Evolutionary conservation across 2,888 invertebrate species (phyloP).

Genomic region (Caenorhabditis sp.): DNA sequence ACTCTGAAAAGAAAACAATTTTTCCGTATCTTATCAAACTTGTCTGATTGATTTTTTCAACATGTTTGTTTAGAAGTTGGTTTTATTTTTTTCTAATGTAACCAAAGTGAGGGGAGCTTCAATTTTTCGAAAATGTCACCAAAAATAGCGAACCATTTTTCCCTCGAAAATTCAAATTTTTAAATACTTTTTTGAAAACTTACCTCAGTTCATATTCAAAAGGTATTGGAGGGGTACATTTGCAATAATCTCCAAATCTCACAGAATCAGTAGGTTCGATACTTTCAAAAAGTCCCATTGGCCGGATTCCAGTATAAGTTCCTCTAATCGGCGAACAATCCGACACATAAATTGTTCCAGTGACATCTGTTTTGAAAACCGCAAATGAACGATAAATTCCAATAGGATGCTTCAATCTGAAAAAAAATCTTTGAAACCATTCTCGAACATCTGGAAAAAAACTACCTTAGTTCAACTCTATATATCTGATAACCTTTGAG

Average conservation of each 20-base stretch:
- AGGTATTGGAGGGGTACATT: constrained; percentile 33
- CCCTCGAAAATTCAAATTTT: not conserved
- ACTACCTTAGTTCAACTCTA: constrained; percentile 21
- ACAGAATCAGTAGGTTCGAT: constrained; percentile 26
- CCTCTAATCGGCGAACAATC: constrained; percentile 25
- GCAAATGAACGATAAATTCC: constrained; percentile 31
- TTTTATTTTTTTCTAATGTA: not conserved
- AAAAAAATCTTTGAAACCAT: not conserved
- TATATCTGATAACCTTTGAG: not conserved
- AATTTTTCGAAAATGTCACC: too few relatives aligned
- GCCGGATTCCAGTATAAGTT: constrained; percentile 16
- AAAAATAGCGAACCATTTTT: too few relatives aligned
- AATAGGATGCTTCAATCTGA: constrained; percentile 12
- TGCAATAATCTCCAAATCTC: constrained; percentile 28
- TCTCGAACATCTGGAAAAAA: not conserved
- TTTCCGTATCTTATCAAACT: not conserved
- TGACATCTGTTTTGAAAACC: constrained; percentile 14
- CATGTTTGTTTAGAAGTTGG: not conserved
- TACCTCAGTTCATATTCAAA: constrained; percentile 22
- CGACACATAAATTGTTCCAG: constrained; percentile 14
- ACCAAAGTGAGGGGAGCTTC: too few relatives aligned
- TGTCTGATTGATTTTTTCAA: not conserved
- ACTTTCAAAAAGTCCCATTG: constrained; percentile 36
- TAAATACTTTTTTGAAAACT: too few relatives aligned
- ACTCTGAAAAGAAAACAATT: constrained; percentile 17